phyloP scores from a whole-genome alignment of 2,888 invertebrate genomes.

The Diachrysia chrysitis region DNA sequence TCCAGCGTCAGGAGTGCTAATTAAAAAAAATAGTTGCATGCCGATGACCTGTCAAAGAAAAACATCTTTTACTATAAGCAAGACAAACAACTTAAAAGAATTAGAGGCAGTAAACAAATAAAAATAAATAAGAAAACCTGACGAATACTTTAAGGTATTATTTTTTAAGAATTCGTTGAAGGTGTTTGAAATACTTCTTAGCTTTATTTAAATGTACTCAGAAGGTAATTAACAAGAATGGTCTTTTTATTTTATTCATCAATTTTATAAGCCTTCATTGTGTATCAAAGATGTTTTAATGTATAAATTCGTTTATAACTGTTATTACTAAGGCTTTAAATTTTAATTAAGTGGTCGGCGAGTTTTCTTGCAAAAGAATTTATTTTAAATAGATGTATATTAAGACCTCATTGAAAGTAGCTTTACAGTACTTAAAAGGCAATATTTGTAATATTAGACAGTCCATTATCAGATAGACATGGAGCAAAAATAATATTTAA shows the following conservation, averaged over 20 bases:
- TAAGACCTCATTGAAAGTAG: constrained; percentile 18
- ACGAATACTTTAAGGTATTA: constrained; percentile 20
- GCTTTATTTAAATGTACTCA: constrained; percentile 29
- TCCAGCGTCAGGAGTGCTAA: not conserved
- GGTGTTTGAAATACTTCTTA: constrained; percentile 22
- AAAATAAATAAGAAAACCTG: constrained; percentile 14
- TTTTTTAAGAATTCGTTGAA: constrained; percentile 13
- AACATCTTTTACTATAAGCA: not conserved
- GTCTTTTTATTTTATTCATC: constrained; percentile 29
- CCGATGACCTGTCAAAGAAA: not conserved
- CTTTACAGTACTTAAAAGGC: constrained; percentile 5
- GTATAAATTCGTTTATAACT: constrained; percentile 24
- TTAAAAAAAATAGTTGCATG: not conserved
- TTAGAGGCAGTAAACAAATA: not conserved
- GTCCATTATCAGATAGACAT: not conserved
- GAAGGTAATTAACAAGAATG: constrained; percentile 43
- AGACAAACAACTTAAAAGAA: not conserved
- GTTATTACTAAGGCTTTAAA: constrained; percentile 44
- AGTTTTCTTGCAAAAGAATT: not conserved
- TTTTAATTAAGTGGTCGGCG: constrained; percentile 32
- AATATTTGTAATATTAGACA: not conserved
- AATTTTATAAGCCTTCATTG: constrained; percentile 35
- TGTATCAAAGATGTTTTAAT: constrained; percentile 46
- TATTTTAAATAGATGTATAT: not conserved
- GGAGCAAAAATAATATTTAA: too few relatives aligned